Base-by-base conservation (phyloP, 2,113 vertebrate genomes). In the Aramus guarauna region DNA sequence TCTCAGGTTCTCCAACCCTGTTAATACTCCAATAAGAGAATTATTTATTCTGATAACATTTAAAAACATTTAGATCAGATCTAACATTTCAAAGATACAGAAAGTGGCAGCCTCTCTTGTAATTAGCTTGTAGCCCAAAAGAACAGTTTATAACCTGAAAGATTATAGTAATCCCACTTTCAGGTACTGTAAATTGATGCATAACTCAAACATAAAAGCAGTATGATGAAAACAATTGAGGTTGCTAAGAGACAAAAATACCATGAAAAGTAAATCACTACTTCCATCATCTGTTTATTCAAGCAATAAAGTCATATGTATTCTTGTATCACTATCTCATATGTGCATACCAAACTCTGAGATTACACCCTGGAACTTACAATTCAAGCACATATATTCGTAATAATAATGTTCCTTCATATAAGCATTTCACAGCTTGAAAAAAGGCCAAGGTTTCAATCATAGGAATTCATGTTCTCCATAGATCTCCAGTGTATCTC, bases 241-340 rank as follows among this genome's bases (percentile, higher is more conserved):
- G 95, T 95, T 97, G 95, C 90, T 91, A 90, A 81, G 96, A 78
- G 60, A 93, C 81, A 91, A 90, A 91, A 94, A 87, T 66, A 72
- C 37, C 69, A 55, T 63, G 87, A 74, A 87, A 96, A 93, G n/a
- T 74, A 97, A 96, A 93, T 94, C 68, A 78, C 69, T 94, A 67
- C 77, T 90, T 96, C 85, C 77, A 67, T 91, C 66, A 66, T 85
- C 68, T 95, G 81, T 94, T 94, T 93, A 91, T 96, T 97, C 92
- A 90, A 91, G 66, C 56, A 94, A 59, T 78, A 78, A 48, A 93
- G 24, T 81, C 2, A 0, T 74, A 41, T 27, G 37, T 71, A 37
- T 67, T 94, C 74, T 67, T 85, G 56, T 85, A 89, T 94, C 73
- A 67, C 92, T 89, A 26, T 87, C 77, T 78, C 60, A 67, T 43